Evolutionary conservation across 2,113 vertebrate genomes (phyloP).

Genomic region (Madoqua kirkii): DNA sequence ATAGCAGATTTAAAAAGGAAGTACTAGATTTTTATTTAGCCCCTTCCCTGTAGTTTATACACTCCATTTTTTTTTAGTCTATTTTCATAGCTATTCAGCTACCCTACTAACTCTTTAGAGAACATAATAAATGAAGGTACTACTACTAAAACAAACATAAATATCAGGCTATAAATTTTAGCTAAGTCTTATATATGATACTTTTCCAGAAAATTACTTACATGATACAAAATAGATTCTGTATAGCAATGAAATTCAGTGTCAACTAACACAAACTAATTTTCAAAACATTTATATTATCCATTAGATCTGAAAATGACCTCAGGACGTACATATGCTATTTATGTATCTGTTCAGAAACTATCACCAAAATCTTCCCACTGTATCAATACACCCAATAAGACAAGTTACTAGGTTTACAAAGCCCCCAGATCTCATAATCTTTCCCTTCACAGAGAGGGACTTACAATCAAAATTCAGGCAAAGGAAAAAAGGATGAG

Average conservation of each 20-base stretch:
- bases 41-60: not conserved
- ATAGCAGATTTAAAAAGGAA: not conserved
- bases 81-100: not conserved
- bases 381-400: not conserved
- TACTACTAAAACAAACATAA: constrained; percentile 8
- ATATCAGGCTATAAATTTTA: not conserved
- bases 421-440: constrained; percentile 83
- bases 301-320: not conserved
- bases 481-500: constrained; percentile 69
- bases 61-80: not conserved
- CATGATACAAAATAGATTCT: not conserved
- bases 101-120: not conserved
- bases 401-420: not conserved
- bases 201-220: constrained; percentile 22
- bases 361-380: not conserved
- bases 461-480: constrained; percentile 70
- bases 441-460: constrained; percentile 79
- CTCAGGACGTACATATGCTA: not conserved
- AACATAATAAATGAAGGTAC: not conserved
- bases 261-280: not conserved
- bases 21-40: not conserved
- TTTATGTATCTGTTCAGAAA: not conserved
- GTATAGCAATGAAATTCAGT: not conserved
- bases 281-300: constrained; percentile 26
- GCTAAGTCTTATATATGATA: not conserved